Base-by-base conservation (phyloP, 2,113 vertebrate genomes). In the Campylomormyrus numenius region DNA sequence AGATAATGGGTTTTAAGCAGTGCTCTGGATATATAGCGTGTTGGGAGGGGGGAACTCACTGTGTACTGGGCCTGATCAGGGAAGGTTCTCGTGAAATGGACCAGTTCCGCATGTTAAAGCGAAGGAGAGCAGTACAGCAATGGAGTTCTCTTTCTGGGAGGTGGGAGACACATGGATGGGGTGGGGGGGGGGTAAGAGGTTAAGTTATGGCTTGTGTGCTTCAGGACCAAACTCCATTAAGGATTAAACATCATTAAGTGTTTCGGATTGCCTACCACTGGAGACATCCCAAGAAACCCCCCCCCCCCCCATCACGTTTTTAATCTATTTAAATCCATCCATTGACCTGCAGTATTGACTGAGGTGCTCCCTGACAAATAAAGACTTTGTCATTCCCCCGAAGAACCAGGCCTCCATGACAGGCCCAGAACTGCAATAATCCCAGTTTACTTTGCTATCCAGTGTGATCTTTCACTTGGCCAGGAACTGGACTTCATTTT, bases 1-100 rank as follows among this genome's bases (percentile, higher is more conserved):
- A 77, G 74, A 93, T 95, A 94, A 94, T 94, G 93, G 93, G 91
- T 92, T 92, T 92, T 90, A 93, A 90, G 92, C 56, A 92, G 90
- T 89, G 92, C 85, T 56, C 87, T 87, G 92, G 92, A 62, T 35
- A 7, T 17, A 80, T 24, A 11, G 11, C 19, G 2, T 58, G 91
- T 92, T 91, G 92, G 39, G 91, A 91, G 91, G 88, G 92, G 93
- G 92, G 91, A 1, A 15, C 50, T 56, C 31, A 53, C 91, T 90
- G 92, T 89, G 89, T 85, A 84, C 42, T 90, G 85, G 86, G 91
- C 90, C 92, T 93, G 80, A 92, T 92, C 93, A 91, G 92, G 92
- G 91, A 62, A n/a, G 85, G 27, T 27, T 35, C 90, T 66, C 46
- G 52, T 50, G 58, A 86, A 92, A 90, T 74, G 17, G 92, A 92